phyloP scores from a whole-genome alignment of 2,888 invertebrate species.

The Sphaeridia pumilis region DNA sequence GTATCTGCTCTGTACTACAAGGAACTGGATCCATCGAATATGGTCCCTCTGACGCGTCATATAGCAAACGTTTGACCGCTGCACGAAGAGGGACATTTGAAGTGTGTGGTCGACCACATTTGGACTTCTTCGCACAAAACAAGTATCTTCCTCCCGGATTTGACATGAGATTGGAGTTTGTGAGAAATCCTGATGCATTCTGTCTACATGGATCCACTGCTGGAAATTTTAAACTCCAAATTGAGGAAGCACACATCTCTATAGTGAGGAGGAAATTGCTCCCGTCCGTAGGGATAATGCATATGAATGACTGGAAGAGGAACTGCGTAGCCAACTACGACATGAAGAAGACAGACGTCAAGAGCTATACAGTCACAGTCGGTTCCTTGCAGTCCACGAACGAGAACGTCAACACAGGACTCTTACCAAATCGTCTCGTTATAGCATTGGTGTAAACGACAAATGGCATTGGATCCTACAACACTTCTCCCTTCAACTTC shows the following conservation, averaged over 20 bases:
- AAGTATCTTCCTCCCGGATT: too few relatives aligned
- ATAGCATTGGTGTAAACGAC: constrained; percentile 12
- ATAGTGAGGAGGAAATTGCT: constrained; percentile 12
- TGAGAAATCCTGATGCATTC: too few relatives aligned
- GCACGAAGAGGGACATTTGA: too few relatives aligned
- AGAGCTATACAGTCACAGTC: constrained; percentile 13
- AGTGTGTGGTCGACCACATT: too few relatives aligned
- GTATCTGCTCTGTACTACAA: neutral
- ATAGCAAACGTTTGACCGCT: too few relatives aligned
- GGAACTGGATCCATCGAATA: too few relatives aligned
- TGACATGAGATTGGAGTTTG: too few relatives aligned
- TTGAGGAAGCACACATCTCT: constrained; percentile 13
- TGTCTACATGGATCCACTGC: too few relatives aligned
- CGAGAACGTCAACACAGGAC: constrained; percentile 12
- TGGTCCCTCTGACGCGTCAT: too few relatives aligned
- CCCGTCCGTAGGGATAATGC: constrained; percentile 1
- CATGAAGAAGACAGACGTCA: neutral
- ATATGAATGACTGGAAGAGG: neutral
- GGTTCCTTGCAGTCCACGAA: constrained; percentile 14
- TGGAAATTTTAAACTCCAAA: too few relatives aligned
- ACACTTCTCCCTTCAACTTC: constrained; percentile 4
- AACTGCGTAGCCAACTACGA: neutral
- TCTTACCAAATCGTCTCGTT: constrained; percentile 14
- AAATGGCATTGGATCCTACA: neutral
- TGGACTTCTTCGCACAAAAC: too few relatives aligned